A percentile compares a stretch with the other conserved stretches of the same genome.
Conservation (phyloP, 2,113 vertebrate species). For the Anas platyrhynchos region DNA sequence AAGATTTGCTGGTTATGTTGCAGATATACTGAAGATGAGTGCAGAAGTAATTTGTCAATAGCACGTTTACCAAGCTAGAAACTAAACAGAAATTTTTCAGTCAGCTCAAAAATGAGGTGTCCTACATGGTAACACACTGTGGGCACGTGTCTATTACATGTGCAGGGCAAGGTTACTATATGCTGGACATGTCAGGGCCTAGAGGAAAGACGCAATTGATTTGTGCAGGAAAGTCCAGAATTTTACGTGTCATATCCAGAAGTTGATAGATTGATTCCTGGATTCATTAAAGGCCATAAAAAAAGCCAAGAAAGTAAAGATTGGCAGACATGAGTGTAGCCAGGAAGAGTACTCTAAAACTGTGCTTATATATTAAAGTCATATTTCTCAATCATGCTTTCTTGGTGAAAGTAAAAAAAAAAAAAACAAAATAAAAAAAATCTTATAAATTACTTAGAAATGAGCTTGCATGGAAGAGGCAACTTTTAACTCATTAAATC, state of each 20-base stretch:
- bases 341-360: neutral
- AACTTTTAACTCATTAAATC: neutral
- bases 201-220: neutral
- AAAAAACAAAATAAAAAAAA: too few relatives aligned
- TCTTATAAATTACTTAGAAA: neutral
- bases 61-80: neutral
- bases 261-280: accelerated
- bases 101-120: neutral
- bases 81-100: neutral
- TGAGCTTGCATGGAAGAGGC: neutral
- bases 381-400: neutral
- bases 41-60: neutral
- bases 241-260: neutral
- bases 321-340: accelerated
- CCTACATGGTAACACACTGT: neutral
- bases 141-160: neutral
- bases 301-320: neutral
- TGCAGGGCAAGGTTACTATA: neutral
- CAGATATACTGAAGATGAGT: neutral
- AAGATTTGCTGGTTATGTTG: neutral
- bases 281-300: neutral
- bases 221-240: neutral
- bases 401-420: neutral
- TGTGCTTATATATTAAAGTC: neutral
- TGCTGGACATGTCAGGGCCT: neutral